These are phyloP conservation scores for Thumatha senex DNA, from an alignment of 2,888 invertebrate genomes.

Conservation along the genomic window DNA sequence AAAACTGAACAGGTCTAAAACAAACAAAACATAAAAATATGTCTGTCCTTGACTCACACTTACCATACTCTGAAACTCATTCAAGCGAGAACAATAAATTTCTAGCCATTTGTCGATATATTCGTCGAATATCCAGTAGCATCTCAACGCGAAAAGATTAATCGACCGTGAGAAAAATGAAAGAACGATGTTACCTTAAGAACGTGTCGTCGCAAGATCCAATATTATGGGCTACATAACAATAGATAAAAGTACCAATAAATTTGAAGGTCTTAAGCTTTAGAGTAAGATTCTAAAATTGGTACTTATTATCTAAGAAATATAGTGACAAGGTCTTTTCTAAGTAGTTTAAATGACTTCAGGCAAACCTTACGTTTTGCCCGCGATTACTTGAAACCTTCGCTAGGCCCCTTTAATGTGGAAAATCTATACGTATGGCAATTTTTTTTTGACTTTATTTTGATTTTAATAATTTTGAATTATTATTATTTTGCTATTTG, in stretches of 20 bases:
- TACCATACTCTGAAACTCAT: conserved; percentile 31
- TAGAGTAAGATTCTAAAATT: too few species aligned
- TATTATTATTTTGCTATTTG: too few species aligned
- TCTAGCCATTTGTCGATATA: conserved; percentile 51
- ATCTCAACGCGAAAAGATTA: conserved; percentile 53
- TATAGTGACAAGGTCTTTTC: too few species aligned
- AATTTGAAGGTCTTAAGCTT: conserved; percentile 11
- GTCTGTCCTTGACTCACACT: conserved; percentile 12
- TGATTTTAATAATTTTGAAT: too few species aligned
- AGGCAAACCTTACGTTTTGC: too few species aligned
- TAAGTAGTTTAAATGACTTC: too few species aligned
- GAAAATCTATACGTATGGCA: too few species aligned
- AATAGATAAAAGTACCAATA: conserved; percentile 7
- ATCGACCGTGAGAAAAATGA: conserved; percentile 71
- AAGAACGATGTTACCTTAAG: conserved; percentile 63
- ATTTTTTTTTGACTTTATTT: too few species aligned
- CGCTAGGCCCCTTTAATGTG: too few species aligned
- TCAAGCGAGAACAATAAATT: conserved; percentile 41
- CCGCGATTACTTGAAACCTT: too few species aligned
- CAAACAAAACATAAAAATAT: conserved; percentile 5
- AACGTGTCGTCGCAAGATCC: conserved; percentile 61
- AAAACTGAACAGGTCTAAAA: neutral
- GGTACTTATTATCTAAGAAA: too few species aligned
- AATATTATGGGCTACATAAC: conserved; percentile 52
- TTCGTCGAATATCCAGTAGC: conserved; percentile 43